phyloP scores from a whole-genome alignment of 2,888 invertebrate species.

The Cryptophagus acutangulus region DNA sequence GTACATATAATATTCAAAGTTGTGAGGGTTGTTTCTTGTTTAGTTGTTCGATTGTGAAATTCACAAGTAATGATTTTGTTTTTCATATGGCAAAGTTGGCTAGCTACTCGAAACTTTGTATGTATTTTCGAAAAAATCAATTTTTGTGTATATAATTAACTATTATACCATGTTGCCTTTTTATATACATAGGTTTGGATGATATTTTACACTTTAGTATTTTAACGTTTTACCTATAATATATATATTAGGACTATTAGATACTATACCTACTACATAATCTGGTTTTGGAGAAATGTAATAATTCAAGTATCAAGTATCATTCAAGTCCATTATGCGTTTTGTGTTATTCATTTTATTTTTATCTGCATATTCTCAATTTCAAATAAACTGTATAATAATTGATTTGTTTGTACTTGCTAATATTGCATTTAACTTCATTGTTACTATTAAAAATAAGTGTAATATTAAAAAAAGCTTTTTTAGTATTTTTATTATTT shows the following conservation, averaged over 20 bases:
- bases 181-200: constrained; percentile 37
- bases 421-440: constrained; percentile 7
- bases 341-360: too few relatives aligned
- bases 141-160: constrained; percentile 31
- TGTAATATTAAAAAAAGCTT: constrained; percentile 3
- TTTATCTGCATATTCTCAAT: too few relatives aligned
- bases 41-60: background rate
- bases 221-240: constrained; percentile 25
- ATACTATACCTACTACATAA: too few relatives aligned
- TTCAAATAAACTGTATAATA: constrained; percentile 3
- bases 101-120: constrained; percentile 14
- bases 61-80: constrained; percentile 7
- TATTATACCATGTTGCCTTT: constrained; percentile 41
- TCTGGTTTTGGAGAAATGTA: constrained; percentile 25
- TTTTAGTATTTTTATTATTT: constrained; percentile 3
- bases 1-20: constrained; percentile 17
- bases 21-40: constrained; percentile 10
- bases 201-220: constrained; percentile 37
- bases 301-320: too few relatives aligned
- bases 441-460: background rate
- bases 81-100: constrained; percentile 7
- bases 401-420: constrained; percentile 3
- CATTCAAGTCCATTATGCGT: too few relatives aligned
- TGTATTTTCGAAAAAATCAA: constrained; percentile 21
- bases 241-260: too few relatives aligned